Conservation (phyloP, 2,888 invertebrate species). For the Shargacucullia verbasci region DNA sequence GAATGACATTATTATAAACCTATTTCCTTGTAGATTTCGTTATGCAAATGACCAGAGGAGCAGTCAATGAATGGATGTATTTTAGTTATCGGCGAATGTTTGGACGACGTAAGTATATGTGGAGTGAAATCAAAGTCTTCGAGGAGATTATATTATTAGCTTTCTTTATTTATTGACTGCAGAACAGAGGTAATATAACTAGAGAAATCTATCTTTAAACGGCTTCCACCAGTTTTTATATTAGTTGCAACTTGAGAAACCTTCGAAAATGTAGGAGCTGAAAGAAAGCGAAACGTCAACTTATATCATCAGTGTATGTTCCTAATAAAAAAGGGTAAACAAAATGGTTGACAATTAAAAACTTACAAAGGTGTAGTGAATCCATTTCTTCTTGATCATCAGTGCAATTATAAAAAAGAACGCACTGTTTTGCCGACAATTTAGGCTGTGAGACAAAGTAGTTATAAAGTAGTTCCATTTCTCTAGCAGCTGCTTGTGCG, state of each 20-base stretch:
- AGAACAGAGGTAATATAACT: slow-evolving; percentile 82
- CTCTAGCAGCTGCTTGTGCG: slow-evolving; percentile 84
- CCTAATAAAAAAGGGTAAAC: neutral
- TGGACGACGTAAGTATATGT: slow-evolving; percentile 52
- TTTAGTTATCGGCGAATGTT: slow-evolving; percentile 55
- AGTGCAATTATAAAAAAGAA: slow-evolving; percentile 89
- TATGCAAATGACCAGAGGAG: slow-evolving; percentile 28
- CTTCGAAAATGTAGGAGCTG: slow-evolving; percentile 90
- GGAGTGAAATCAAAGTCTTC: slow-evolving; percentile 42
- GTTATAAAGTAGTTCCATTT: slow-evolving; percentile 90
- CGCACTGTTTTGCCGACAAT: slow-evolving; percentile 90
- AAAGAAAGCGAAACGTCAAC: slow-evolving; percentile 59
- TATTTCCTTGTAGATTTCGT: neutral
- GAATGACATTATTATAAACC: neutral
- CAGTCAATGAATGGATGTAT: slow-evolving; percentile 61
- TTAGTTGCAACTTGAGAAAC: slow-evolving; percentile 90
- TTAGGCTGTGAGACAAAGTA: slow-evolving; percentile 92
- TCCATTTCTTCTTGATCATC: slow-evolving; percentile 83
- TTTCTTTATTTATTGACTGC: slow-evolving; percentile 77
- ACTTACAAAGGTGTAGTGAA: slow-evolving; percentile 87
- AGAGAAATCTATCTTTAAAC: slow-evolving; percentile 89
- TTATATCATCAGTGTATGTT: neutral
- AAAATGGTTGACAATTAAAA: neutral
- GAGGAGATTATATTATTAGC: slow-evolving; percentile 51
- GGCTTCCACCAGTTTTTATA: slow-evolving; percentile 88